Base-by-base conservation (phyloP, 2,113 vertebrate species). In the Toxotes jaculatrix region DNA sequence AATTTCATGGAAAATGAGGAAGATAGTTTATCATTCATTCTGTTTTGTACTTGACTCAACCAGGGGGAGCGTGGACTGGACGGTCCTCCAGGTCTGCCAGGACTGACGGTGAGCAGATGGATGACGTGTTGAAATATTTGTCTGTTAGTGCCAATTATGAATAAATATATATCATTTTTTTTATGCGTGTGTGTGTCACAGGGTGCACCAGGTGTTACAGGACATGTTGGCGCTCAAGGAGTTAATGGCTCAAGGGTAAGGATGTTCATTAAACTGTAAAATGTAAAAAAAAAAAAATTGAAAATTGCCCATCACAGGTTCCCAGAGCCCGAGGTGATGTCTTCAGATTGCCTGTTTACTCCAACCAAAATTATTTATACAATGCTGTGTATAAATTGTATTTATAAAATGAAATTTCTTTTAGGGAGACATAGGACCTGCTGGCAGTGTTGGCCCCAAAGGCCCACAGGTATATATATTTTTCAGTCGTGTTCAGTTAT, bases 391-490 rank as follows among this genome's bases (percentile, higher is more conserved):
- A 36, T 79, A 0, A 49, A 31, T 47, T 51, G 79, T 74, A 55
- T 93, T 78, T 27, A n/a, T 66, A 21, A 68, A 12, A 32, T 31
- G 34, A 32, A 19, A 8, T 72, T 49, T 51, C 88, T 89, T 70
- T 4, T 85, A 97, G 97, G 97, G 97, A 13, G 96, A 97, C 34
- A 51, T 61, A 62, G 97, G 97, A 0, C 95, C 96, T 75, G 63
- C 91, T 7, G 96, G 97, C 7, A 80, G 84, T 34, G 59, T 87
- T 0, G 97, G 97, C 0, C 94, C 80, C 42, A 87, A 21, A 4
- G 97, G 97, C 2, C 95, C 96, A 62, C 93, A 92, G 96, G 97
- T 97, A 91, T 17, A 38, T 4, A 53, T 23, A 55, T 64, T 12
- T 7, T 49, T 60, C n/a, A 27, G 27, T 27, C 27, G 27, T 27